These are phyloP conservation scores for Gallinago nigripennis DNA, from an alignment of 2,797 vertebrate genomes.

Conservation along the genomic window DNA sequence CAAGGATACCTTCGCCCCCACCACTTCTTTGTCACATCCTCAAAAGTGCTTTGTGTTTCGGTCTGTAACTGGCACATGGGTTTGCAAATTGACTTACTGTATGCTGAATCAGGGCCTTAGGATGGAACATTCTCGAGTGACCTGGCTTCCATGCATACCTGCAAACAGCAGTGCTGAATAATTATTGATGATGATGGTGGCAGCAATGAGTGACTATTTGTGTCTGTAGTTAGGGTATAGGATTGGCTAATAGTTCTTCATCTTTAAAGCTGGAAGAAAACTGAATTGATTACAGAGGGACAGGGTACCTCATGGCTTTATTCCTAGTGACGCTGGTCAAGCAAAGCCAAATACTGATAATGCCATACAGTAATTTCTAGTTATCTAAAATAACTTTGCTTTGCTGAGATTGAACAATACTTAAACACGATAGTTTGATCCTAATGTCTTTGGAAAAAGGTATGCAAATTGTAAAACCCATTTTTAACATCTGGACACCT, in stretches of 20 bases:
- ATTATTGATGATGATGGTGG: neutral
- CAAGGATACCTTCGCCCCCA: neutral
- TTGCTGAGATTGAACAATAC: neutral
- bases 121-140: rapidly evolving
- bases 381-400: neutral
- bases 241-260: neutral
- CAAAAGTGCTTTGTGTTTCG: neutral
- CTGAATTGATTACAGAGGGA: neutral
- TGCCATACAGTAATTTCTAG: neutral
- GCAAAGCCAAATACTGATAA: neutral
- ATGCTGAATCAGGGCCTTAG: neutral
- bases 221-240: neutral
- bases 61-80: neutral
- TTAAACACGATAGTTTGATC: neutral
- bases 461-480: neutral
- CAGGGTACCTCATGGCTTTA: neutral
- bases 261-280: neutral
- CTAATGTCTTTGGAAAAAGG: neutral
- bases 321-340: neutral
- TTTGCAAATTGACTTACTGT: neutral
- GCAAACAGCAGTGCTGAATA: neutral
- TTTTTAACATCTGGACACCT: neutral
- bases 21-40: neutral
- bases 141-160: neutral
- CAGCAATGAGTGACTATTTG: neutral